A percentile compares a stretch with the other conserved stretches of the same genome.
phyloP scores from a whole-genome alignment of 2,888 invertebrate genomes.

The Eristalis arbustorum region DNA sequence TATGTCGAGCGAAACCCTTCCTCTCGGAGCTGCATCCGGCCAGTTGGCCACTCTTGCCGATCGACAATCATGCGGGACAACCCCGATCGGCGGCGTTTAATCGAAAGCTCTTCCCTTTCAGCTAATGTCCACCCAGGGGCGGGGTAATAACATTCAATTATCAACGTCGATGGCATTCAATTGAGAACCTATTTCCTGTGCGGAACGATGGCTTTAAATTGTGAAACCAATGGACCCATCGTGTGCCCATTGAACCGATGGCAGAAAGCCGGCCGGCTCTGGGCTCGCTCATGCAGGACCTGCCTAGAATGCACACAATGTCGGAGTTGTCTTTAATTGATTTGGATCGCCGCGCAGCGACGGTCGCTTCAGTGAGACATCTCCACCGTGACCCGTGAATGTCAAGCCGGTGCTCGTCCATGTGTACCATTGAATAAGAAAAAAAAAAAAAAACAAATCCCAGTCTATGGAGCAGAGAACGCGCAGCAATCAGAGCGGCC shows the following conservation, averaged over 20 bases:
- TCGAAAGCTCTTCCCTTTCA: not conserved
- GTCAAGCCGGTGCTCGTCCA: not conserved
- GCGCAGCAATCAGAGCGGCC: constrained; percentile 4
- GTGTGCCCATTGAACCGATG: constrained; percentile 56
- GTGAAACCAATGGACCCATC: constrained; percentile 49
- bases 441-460: too few relatives aligned
- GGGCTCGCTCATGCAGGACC: constrained; percentile 31
- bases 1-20: constrained; percentile 50
- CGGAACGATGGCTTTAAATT: constrained; percentile 38
- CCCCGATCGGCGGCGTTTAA: not conserved
- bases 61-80: not conserved
- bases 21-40: constrained; percentile 39
- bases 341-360: not conserved
- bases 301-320: not conserved
- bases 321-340: not conserved
- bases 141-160: constrained; percentile 51
- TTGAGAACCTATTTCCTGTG: constrained; percentile 54
- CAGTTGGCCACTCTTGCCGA: not conserved
- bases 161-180: constrained; percentile 43
- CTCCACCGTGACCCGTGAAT: constrained; percentile 11
- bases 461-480: not conserved
- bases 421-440: not conserved
- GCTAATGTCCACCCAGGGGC: constrained; percentile 17
- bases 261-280: constrained; percentile 39
- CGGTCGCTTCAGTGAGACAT: not conserved